Percentiles rank a stretch among this genome's conserved stretches.
phyloP scores from a whole-genome alignment of 2,113 vertebrate species.

The Microcebus ravelobensis region DNA sequence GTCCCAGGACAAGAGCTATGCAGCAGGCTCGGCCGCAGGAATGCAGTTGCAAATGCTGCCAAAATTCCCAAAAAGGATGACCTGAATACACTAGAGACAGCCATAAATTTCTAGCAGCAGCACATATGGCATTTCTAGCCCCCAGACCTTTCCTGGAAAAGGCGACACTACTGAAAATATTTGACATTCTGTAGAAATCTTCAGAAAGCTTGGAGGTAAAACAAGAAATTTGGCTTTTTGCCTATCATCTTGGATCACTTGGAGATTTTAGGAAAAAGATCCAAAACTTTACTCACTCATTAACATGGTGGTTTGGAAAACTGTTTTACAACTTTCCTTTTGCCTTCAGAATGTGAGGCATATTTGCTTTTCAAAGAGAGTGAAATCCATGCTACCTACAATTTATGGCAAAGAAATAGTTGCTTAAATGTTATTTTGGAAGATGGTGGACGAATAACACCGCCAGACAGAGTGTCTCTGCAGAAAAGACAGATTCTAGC shows the following conservation, averaged over 20 bases:
- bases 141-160: constrained; percentile 87
- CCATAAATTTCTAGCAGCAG: constrained; percentile 87
- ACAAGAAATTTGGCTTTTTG: constrained; percentile 58
- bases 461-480: no score
- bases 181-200: constrained; percentile 90
- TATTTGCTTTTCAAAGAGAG: constrained; percentile 22
- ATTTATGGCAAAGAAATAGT: neutral
- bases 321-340: constrained; percentile 48
- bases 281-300: constrained; percentile 50
- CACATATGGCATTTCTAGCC: constrained; percentile 87
- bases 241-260: constrained; percentile 5
- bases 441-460: no score
- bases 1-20: neutral
- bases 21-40: neutral
- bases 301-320: constrained; percentile 31
- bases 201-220: constrained; percentile 83
- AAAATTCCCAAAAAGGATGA: neutral
- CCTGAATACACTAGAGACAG: neutral
- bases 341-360: constrained; percentile 71
- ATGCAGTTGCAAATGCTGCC: neutral
- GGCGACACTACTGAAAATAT: constrained; percentile 77
- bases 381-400: neutral
- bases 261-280: constrained; percentile 33
- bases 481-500: no score
- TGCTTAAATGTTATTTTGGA: neutral